Evolutionary conservation across 2,888 invertebrate genomes (phyloP).

Genomic region (Cataglyphis altisquamis): DNA sequence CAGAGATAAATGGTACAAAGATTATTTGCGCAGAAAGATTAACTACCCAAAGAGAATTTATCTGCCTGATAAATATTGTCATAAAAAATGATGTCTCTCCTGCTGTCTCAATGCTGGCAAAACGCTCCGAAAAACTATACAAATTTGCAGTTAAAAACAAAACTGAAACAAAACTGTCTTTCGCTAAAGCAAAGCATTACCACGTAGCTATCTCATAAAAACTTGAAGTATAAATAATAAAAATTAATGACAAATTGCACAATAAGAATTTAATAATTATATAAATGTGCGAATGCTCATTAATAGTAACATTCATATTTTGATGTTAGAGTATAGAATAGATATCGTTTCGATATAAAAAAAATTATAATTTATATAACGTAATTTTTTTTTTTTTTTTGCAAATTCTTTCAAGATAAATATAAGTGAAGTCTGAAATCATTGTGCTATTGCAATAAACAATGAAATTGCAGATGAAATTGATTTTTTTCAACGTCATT

Average conservation of each 20-base stretch:
- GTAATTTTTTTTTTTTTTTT: not conserved
- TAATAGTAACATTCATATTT: slow-evolving; percentile 11
- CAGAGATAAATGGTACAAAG: not conserved
- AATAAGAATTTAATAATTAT: not conserved
- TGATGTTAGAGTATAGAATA: not conserved
- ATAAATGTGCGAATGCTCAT: not conserved
- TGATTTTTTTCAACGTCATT: not conserved
- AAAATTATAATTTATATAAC: not conserved
- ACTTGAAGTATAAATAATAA: not conserved
- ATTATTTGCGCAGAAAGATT: not conserved
- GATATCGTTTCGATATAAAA: not conserved
- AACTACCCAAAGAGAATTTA: not conserved
- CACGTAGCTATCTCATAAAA: not conserved
- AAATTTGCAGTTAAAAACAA: not conserved
- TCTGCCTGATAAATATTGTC: slow-evolving; percentile 9
- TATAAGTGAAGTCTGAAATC: not conserved
- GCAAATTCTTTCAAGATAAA: not conserved
- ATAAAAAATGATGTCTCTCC: not conserved
- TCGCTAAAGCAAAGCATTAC: not conserved
- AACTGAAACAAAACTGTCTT: not conserved
- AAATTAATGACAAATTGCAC: not conserved
- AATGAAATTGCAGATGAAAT: not conserved
- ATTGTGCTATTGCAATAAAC: not conserved
- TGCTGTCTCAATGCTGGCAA: not conserved
- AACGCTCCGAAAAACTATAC: not conserved